phyloP scores from a whole-genome alignment of 1,140 invertebrate genomes.

The Chrysopa pallens region DNA sequence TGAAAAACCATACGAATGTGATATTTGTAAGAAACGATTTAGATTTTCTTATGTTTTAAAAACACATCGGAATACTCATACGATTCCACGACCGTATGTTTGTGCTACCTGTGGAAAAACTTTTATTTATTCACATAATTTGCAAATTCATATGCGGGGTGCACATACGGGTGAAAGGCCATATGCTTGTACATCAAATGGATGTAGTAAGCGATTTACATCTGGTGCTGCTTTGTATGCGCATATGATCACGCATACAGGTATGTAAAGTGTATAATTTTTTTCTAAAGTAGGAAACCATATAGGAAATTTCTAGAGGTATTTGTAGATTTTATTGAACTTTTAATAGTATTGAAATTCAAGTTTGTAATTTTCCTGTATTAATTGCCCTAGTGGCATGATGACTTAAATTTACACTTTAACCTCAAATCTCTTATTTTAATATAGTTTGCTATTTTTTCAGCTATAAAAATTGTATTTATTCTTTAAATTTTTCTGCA shows the following conservation, averaged over 20 bases:
- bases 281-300: too few relatives aligned
- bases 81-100: not conserved
- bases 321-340: too few relatives aligned
- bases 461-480: too few relatives aligned
- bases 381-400: too few relatives aligned
- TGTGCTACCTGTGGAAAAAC: constrained; percentile 30
- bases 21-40: constrained; percentile 3
- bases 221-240: not conserved
- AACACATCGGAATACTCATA: not conserved
- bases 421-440: too few relatives aligned
- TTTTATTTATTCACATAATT: constrained; percentile 54
- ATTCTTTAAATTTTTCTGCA: too few relatives aligned
- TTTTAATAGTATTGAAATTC: too few relatives aligned
- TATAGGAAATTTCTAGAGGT: too few relatives aligned
- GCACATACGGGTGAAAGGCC: constrained; percentile 38
- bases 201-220: constrained; percentile 12
- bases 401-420: too few relatives aligned
- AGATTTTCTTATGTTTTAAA: not conserved
- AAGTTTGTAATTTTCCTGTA: too few relatives aligned
- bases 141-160: constrained; percentile 58
- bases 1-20: constrained; percentile 34
- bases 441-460: too few relatives aligned
- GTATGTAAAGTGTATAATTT: too few relatives aligned
- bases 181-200: constrained; percentile 11
- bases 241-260: not conserved